These are phyloP conservation scores for Chrysopa pallens DNA, from an alignment of 1,140 invertebrate genomes.

Conservation along the genomic window DNA sequence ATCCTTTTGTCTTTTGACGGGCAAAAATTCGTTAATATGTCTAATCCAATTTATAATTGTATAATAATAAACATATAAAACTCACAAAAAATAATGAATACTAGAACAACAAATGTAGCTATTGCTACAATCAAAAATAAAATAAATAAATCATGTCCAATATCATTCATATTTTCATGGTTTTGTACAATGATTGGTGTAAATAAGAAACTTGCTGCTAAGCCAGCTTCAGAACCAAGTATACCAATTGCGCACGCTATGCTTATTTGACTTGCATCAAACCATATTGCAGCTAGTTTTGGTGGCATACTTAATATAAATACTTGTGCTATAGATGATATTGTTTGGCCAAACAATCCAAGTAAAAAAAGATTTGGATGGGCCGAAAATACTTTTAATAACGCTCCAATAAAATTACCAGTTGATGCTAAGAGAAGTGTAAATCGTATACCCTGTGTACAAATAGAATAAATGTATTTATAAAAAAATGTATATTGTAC, in stretches of 20 bases:
- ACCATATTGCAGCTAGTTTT: conserved; percentile 39
- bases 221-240: not conserved
- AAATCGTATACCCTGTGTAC: conserved; percentile 12
- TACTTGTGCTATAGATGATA: conserved; percentile 42
- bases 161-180: not conserved
- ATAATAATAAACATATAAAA: no score
- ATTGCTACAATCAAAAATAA: not conserved
- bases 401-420: conserved; percentile 37
- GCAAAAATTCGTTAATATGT: no score
- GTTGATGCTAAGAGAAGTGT: conserved; percentile 16
- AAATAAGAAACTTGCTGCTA: not conserved
- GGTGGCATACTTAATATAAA: conserved; percentile 52
- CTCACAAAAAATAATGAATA: not conserved
- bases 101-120: not conserved
- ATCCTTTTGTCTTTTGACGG: no score
- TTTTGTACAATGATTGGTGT: not conserved
- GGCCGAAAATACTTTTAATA: conserved; percentile 47
- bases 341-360: conserved; percentile 42
- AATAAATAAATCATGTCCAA: not conserved
- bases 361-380: conserved; percentile 35
- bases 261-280: conserved; percentile 35
- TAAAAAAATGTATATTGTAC: no score
- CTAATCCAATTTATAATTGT: no score
- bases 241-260: conserved; percentile 3
- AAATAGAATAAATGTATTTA: not conserved